Evolutionary conservation across 2,113 vertebrate genomes (phyloP).

Genomic region (Cnemophilus loriae): DNA sequence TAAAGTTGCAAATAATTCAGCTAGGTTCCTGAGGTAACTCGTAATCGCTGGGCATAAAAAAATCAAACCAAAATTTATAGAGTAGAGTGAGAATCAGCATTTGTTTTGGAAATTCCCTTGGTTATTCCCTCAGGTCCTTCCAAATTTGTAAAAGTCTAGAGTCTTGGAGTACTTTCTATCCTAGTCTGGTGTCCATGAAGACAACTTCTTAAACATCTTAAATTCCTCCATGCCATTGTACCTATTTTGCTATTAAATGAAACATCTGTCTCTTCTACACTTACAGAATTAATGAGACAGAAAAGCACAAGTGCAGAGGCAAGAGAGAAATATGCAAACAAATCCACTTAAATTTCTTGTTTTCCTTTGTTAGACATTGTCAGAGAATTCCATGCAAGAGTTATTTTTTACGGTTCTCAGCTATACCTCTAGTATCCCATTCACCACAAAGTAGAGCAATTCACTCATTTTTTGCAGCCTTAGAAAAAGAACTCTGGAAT

Average conservation of each 20-base stretch:
- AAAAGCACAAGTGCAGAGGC: not conserved
- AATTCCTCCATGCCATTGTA: not conserved
- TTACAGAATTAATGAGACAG: not conserved
- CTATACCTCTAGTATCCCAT: not conserved
- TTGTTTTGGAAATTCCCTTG: not conserved
- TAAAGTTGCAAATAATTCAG: not conserved
- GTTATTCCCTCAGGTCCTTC: not conserved
- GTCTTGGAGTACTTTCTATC: not conserved
- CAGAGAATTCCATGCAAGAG: not conserved
- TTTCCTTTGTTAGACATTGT: not conserved
- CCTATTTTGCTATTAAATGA: not conserved
- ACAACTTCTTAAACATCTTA: not conserved
- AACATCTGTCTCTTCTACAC: accelerated
- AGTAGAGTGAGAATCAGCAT: not conserved
- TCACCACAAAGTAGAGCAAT: not conserved
- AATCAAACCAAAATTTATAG: not conserved
- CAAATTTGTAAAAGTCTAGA: not conserved
- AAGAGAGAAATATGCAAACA: not conserved
- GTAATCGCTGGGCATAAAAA: not conserved
- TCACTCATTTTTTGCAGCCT: not conserved
- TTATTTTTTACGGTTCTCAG: not conserved
- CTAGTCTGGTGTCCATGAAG: not conserved
- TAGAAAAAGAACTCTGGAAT: not conserved
- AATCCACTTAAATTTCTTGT: not conserved
- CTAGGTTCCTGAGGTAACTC: not conserved